Conservation (phyloP, 2,113 vertebrate species). For the Ceuthmochares aereus region DNA sequence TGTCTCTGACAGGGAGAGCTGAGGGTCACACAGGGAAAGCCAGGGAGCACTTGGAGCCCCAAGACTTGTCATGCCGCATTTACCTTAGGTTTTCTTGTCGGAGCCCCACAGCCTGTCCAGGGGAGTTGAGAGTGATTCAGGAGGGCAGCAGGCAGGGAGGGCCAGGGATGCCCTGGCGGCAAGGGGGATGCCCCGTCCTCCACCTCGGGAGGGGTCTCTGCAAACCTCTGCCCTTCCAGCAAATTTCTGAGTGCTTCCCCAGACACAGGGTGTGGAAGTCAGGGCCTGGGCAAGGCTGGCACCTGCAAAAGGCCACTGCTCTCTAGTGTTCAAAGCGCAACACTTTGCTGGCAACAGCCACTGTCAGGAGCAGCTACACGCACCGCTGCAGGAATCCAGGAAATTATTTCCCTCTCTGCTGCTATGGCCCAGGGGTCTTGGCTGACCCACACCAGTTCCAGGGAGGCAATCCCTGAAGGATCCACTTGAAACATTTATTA, state of each 20-base stretch:
- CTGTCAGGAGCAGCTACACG: fast-evolving
- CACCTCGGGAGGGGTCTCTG: background rate
- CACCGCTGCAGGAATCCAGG: background rate
- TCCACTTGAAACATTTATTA: background rate
- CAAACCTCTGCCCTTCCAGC: background rate
- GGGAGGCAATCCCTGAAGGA: background rate
- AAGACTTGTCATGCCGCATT: fast-evolving
- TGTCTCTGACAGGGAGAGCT: fast-evolving
- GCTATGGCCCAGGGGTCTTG: fast-evolving
- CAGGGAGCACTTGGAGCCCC: background rate
- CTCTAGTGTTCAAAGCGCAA: background rate
- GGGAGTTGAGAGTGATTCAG: background rate
- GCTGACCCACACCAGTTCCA: background rate
- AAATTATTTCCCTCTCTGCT: background rate
- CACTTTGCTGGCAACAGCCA: background rate
- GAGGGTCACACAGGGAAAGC: background rate
- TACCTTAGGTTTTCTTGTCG: background rate
- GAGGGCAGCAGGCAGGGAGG: background rate
- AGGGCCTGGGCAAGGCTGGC: background rate
- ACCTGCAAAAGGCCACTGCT: background rate
- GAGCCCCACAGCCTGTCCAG: fast-evolving
- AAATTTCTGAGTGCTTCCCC: too few relatives aligned
- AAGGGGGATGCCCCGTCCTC: fast-evolving
- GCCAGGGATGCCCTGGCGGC: background rate
- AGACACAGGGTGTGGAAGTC: background rate